Evolutionary conservation across 2,113 vertebrate species (phyloP), one percentile per base, ranked within the genome.

Genomic region (Paracanthobrama guichenoti): DNA sequence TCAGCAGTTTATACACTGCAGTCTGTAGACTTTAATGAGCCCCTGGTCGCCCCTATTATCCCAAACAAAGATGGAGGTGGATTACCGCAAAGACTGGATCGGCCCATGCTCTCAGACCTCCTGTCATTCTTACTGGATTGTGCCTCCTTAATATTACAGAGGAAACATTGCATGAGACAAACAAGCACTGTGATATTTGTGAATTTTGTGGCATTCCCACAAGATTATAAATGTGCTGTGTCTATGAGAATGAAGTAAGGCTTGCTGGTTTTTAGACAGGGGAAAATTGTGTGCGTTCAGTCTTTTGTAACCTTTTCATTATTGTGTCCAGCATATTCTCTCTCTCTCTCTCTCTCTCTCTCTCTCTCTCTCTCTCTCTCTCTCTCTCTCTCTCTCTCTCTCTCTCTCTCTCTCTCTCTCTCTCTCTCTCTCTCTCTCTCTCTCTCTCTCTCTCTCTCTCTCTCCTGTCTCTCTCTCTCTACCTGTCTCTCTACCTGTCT

Each of bases 1-100:
- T 84, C 64, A 79, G 48, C 81, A 84, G 84, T 53, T 66, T 78
- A 79, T 82, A 84, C 69, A 83, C 59, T 81, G 84, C 77, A 85
- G 79, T 82, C 77, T 46, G 79, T 80, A 80, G 64, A 73, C 44
- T 85, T 26, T 87, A 87, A 87, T 87, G 86, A 87, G 83, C 72
- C 81, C 84, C 73, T 64, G 75, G 59, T 86, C 71, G 73, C 79
- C 81, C 82, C 50, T 81, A 86, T 82, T 88, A 84, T 85, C 84
- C 72, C 83, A 67, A 73, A 60, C 55, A 73, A 81, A 88, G 84
- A 82, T 80, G 67, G 81, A 84, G 85, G 85, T 74, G 76, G 85
- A 80, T 83, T 46, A 81, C 72, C 14, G 22, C 75, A 69, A 83
- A 85, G 82, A 24, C 80, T 84, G 78, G 57, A 59, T 82, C 86